Percentiles rank a stretch among this genome's conserved stretches.
phyloP scores from a whole-genome alignment of 2,113 vertebrate species.

The Albula goreensis region DNA sequence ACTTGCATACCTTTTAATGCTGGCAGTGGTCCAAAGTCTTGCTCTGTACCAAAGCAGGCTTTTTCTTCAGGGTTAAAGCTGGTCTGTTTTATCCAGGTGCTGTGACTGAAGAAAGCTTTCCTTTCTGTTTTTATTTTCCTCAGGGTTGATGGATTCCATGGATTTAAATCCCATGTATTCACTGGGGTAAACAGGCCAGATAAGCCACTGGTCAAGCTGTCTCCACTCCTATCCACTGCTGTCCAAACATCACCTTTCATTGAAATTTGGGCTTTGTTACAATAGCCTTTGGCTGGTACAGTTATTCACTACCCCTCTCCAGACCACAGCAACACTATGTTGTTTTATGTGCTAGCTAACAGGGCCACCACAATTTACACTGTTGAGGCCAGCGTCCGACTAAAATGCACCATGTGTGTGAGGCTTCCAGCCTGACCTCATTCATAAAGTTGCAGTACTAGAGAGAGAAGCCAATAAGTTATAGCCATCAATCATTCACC shows the following conservation, averaged over 20 bases:
- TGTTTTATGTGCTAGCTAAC: conserved; percentile 14
- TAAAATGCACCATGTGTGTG: not conserved
- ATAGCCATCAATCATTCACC: not conserved
- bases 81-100: conserved; percentile 47
- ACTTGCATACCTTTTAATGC: conserved; percentile 32
- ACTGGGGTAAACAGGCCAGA: conserved; percentile 31
- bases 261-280: not conserved
- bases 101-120: conserved; percentile 24
- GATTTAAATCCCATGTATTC: conserved; percentile 15
- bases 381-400: not conserved
- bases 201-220: conserved; percentile 37
- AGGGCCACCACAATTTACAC: conserved; percentile 7
- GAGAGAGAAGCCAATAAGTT: not conserved
- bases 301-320: not conserved
- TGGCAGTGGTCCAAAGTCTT: conserved; percentile 25
- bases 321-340: not conserved
- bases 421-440: conserved; percentile 7
- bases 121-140: conserved; percentile 14
- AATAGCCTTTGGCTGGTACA: not conserved
- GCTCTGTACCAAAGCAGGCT: conserved; percentile 24
- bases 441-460: not conserved
- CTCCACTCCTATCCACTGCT: not conserved
- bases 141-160: not conserved
- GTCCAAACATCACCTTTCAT: not conserved
- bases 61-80: conserved; percentile 31